These are phyloP conservation scores for Anagrus nilaparvatae DNA, from an alignment of 1,140 invertebrate species.

Conservation along the genomic window DNA sequence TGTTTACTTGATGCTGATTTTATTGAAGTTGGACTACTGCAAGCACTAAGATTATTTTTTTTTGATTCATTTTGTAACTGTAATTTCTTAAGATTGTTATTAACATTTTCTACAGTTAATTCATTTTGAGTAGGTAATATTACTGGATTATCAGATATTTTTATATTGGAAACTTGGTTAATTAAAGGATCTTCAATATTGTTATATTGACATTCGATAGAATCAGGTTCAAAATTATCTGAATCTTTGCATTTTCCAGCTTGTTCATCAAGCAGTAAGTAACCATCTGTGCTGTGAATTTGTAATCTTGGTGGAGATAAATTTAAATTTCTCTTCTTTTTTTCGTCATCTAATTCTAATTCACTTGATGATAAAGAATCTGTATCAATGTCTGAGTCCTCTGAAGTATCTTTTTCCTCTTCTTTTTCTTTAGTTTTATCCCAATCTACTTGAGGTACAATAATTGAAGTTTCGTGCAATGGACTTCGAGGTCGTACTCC, in stretches of 20 bases:
- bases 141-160: no score
- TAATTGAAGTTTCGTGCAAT: slow-evolving; percentile 50
- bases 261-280: slow-evolving; percentile 33
- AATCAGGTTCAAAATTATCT: slow-evolving; percentile 35
- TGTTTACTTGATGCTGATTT: slow-evolving; percentile 34
- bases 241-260: slow-evolving; percentile 26
- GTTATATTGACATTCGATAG: slow-evolving; percentile 32
- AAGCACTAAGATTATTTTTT: slow-evolving; percentile 25
- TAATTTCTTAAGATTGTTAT: slow-evolving; percentile 30
- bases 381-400: slow-evolving; percentile 47
- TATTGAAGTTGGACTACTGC: slow-evolving; percentile 40
- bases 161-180: slow-evolving; percentile 1
- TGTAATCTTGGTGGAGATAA: slow-evolving; percentile 31
- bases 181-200: slow-evolving; percentile 3
- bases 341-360: slow-evolving; percentile 22
- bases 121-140: not conserved
- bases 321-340: slow-evolving; percentile 11
- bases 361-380: slow-evolving; percentile 50
- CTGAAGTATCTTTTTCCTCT: slow-evolving; percentile 20
- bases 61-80: slow-evolving; percentile 29
- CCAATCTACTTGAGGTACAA: slow-evolving; percentile 57
- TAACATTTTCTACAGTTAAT: slow-evolving; percentile 24
- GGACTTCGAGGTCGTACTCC: slow-evolving; percentile 45
- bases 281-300: slow-evolving; percentile 33
- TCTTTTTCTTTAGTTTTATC: slow-evolving; percentile 33